A percentile compares a stretch with the other conserved stretches of the same genome.
phyloP scores from a whole-genome alignment of 2,113 vertebrate genomes.

The Coracopsis vasa region DNA sequence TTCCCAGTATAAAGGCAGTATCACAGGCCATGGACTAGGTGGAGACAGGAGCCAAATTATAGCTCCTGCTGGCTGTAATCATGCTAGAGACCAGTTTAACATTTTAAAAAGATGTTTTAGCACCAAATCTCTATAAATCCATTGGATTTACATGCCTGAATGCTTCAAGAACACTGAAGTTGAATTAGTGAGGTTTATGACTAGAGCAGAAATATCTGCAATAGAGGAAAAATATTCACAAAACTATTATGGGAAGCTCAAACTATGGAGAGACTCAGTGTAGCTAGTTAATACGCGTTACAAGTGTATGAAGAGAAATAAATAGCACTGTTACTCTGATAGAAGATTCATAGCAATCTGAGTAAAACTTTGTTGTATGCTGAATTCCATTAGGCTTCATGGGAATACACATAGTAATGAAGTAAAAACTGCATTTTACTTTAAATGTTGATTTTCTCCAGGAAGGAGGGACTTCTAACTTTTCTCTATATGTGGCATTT shows the following conservation, averaged over 20 bases:
- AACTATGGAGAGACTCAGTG: background rate
- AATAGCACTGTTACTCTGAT: background rate
- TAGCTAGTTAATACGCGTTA: background rate
- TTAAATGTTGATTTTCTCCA: background rate
- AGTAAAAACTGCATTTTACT: background rate
- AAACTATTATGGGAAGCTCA: background rate
- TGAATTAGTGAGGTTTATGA: background rate
- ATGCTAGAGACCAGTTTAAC: background rate
- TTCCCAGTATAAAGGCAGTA: background rate
- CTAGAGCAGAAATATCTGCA: background rate
- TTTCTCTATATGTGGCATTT: background rate
- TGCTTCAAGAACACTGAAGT: background rate
- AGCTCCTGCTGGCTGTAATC: background rate
- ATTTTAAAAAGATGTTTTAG: background rate
- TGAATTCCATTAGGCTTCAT: background rate
- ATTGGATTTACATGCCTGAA: background rate
- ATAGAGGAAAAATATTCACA: background rate
- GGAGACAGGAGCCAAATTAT: background rate
- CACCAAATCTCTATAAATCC: background rate
- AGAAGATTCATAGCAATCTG: background rate
- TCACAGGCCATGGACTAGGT: background rate
- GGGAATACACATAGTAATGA: background rate
- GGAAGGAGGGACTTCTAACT: background rate
- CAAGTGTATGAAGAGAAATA: background rate
- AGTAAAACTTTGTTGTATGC: background rate